Percentiles rank a stretch among this genome's conserved stretches.
Conservation (phyloP, 2,888 invertebrate species). For the Stenchaetothrips biformis region DNA sequence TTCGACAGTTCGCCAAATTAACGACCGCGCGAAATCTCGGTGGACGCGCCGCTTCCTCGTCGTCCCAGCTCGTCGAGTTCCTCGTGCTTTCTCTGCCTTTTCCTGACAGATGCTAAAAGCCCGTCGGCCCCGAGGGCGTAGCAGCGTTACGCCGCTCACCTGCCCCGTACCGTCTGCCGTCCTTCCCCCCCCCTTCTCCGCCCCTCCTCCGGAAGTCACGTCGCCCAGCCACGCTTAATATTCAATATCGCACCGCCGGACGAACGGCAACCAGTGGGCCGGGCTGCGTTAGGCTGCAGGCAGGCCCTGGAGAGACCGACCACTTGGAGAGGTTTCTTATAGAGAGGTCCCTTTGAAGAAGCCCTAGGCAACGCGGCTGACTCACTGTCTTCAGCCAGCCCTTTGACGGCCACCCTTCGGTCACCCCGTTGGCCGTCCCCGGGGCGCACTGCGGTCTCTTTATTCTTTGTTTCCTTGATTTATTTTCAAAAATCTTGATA, state of each 20-base stretch:
- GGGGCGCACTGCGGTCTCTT: too few species aligned
- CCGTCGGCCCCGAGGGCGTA: constrained; percentile 30
- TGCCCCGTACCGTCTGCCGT: constrained; percentile 11
- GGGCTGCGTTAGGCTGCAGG: too few species aligned
- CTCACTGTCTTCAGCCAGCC: too few species aligned
- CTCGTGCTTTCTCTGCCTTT: constrained; percentile 28
- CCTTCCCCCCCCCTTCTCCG: background rate
- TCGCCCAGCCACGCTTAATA: background rate
- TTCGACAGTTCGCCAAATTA: background rate
- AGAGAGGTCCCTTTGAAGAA: too few species aligned
- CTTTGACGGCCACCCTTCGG: constrained; percentile 17
- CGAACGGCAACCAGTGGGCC: too few species aligned
- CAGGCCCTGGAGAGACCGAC: too few species aligned
- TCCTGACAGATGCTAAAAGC: constrained; percentile 32
- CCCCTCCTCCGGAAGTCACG: background rate
- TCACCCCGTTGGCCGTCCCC: constrained; percentile 23
- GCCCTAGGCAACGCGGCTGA: too few species aligned
- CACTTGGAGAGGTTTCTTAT: too few species aligned
- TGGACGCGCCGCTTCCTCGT: background rate
- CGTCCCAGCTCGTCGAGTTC: constrained; percentile 31
- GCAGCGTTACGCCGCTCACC: constrained; percentile 27
- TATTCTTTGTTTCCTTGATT: constrained; percentile 34
- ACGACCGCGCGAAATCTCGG: too few species aligned
- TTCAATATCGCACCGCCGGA: too few species aligned
- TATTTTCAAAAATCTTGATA: too few species aligned